Percentiles rank a stretch among this genome's conserved stretches.
Conservation (phyloP, 1,140 invertebrate species). For the Drosophila sproati region DNA sequence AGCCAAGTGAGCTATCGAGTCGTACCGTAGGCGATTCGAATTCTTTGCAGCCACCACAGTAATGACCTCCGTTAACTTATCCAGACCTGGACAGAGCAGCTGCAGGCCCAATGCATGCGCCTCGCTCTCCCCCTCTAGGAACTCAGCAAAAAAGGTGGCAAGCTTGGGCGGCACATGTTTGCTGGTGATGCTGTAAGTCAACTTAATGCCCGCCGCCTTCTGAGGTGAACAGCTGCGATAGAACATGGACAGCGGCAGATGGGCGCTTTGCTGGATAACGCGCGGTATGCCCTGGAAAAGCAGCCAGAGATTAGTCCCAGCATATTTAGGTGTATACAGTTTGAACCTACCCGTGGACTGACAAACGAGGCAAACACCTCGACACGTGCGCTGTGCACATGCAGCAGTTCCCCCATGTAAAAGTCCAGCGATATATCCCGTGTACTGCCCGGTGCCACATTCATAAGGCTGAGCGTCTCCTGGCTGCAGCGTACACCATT, state of each 20-base stretch:
- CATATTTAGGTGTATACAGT: too few relatives aligned
- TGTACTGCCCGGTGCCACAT: conserved; percentile 55
- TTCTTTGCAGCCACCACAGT: conserved; percentile 82
- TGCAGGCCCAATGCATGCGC: conserved; percentile 69
- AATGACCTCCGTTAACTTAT: conserved; percentile 67
- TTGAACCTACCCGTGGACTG: conserved; percentile 54
- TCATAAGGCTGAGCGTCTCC: conserved; percentile 63
- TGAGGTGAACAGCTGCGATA: conserved; percentile 68
- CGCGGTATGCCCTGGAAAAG: conserved; percentile 68
- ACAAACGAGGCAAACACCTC: conserved; percentile 74
- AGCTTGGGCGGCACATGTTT: conserved; percentile 64
- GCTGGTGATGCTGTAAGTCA: conserved; percentile 74
- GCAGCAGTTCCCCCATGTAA: conserved; percentile 68
- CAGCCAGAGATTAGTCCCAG: neutral
- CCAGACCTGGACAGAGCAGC: conserved; percentile 66
- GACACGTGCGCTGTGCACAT: conserved; percentile 62
- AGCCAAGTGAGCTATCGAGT: neutral
- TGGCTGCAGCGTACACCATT: conserved; percentile 66
- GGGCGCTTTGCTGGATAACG: conserved; percentile 62
- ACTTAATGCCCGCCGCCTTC: conserved; percentile 76
- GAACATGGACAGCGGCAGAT: conserved; percentile 76
- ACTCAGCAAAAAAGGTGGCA: conserved; percentile 69
- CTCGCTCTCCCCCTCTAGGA: conserved; percentile 61
- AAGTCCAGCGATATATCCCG: conserved; percentile 65
- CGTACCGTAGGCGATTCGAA: conserved; percentile 73